Evolutionary conservation across 2,113 vertebrate species (phyloP).

Genomic region (Chaetorhynchus papuensis): DNA sequence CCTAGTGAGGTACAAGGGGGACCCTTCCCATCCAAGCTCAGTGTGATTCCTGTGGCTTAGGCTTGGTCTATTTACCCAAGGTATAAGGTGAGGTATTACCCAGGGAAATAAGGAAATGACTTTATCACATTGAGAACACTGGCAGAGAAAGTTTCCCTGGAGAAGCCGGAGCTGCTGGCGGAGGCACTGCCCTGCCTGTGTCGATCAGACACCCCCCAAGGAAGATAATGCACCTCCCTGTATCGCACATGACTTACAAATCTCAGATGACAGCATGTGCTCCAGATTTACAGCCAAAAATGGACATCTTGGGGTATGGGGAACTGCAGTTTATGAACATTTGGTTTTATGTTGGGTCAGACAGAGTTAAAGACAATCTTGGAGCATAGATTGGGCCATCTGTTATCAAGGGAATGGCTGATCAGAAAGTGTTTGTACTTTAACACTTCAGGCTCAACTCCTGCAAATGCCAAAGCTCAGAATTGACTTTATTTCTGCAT

Average conservation of each 20-base stretch:
- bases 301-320: conserved; percentile 56
- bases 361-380: conserved; percentile 65
- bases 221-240: background rate
- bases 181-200: background rate
- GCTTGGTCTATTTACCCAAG: background rate
- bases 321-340: conserved; percentile 54
- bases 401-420: conserved; percentile 54
- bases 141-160: background rate
- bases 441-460: conserved; percentile 63
- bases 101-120: background rate
- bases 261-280: conserved; percentile 56
- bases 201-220: background rate
- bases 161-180: background rate
- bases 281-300: conserved; percentile 67
- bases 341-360: conserved; percentile 61
- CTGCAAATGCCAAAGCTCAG: conserved; percentile 32
- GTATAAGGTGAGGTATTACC: background rate
- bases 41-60: background rate
- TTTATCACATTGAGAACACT: background rate
- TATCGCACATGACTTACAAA: background rate
- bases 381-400: conserved; percentile 57
- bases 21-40: background rate
- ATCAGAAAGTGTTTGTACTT: conserved; percentile 58
- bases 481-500: conserved; percentile 44
- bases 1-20: background rate